Percentiles rank a stretch among this genome's conserved stretches.
Conservation (phyloP, 2,797 vertebrate genomes). For the Steatocranus sp. region DNA sequence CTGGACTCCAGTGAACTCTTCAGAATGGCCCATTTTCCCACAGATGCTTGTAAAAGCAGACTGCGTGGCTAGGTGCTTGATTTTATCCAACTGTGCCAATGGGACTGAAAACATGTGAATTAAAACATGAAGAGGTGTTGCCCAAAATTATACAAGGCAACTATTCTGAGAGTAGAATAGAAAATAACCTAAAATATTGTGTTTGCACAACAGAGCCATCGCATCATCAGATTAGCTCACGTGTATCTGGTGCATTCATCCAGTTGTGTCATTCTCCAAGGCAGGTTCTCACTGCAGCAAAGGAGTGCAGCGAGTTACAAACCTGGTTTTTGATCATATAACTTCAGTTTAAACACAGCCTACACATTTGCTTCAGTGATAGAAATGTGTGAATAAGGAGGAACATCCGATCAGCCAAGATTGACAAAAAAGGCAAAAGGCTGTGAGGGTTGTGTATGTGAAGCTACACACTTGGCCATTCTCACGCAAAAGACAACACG, state of each 20-base stretch:
- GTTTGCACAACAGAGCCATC: not conserved
- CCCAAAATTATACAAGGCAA: not conserved
- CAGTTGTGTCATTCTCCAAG: not conserved
- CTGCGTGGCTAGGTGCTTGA: not conserved
- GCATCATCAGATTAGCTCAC: not conserved
- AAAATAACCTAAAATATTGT: not conserved
- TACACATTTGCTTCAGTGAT: not conserved
- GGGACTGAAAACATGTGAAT: not conserved
- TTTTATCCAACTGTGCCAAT: not conserved
- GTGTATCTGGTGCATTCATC: not conserved
- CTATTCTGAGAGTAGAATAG: not conserved
- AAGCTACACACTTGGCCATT: not conserved
- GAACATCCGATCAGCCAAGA: not conserved
- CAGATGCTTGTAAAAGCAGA: not conserved
- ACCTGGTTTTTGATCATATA: not conserved
- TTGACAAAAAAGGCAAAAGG: slow-evolving; percentile 37
- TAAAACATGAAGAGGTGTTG: not conserved
- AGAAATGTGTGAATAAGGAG: slow-evolving; percentile 2
- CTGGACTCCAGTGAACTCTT: not conserved
- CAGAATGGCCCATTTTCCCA: not conserved
- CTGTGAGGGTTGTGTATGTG: not conserved
- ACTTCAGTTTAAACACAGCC: slow-evolving; percentile 13
- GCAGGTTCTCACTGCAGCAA: slow-evolving; percentile 6
- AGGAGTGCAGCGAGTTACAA: not conserved
- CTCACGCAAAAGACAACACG: not conserved